A percentile compares a stretch with the other conserved stretches of the same genome.
These are phyloP conservation scores for Lochmaea crataegi DNA, from an alignment of 2,888 invertebrate species.

Conservation along the genomic window DNA sequence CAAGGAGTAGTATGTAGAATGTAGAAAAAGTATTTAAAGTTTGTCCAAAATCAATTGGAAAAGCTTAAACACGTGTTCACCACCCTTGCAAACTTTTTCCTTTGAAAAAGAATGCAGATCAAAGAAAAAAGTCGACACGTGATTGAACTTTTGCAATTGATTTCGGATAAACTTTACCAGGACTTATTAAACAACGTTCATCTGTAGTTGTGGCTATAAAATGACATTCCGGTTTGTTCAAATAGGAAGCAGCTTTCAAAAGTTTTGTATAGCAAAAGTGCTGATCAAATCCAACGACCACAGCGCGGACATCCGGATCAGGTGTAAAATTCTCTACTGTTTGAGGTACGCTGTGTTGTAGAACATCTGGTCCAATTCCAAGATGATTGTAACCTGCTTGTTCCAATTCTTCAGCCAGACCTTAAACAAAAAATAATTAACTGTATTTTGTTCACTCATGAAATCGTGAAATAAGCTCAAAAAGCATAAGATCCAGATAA, in stretches of 20 bases:
- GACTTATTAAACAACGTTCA: slow-evolving; percentile 64
- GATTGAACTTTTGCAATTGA: too few relatives aligned
- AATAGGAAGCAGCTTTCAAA: slow-evolving; percentile 90
- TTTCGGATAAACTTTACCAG: not conserved
- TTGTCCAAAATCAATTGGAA: too few relatives aligned
- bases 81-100: too few relatives aligned
- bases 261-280: slow-evolving; percentile 93
- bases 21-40: too few relatives aligned
- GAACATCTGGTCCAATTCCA: slow-evolving; percentile 80
- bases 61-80: too few relatives aligned
- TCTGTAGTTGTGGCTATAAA: slow-evolving; percentile 96
- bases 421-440: slow-evolving; percentile 57
- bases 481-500: too few relatives aligned
- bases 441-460: too few relatives aligned
- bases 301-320: slow-evolving; percentile 89
- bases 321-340: slow-evolving; percentile 70
- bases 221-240: slow-evolving; percentile 79
- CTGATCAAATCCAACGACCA: slow-evolving; percentile 94
- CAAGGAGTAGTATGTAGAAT: too few relatives aligned
- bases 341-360: slow-evolving; percentile 68
- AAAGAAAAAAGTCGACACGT: too few relatives aligned
- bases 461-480: too few relatives aligned
- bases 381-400: slow-evolving; percentile 79
- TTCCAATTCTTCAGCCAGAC: slow-evolving; percentile 86
- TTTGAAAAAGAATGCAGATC: too few relatives aligned